phyloP scores from a whole-genome alignment of 2,113 vertebrate species.

The Mesocricetus auratus region DNA sequence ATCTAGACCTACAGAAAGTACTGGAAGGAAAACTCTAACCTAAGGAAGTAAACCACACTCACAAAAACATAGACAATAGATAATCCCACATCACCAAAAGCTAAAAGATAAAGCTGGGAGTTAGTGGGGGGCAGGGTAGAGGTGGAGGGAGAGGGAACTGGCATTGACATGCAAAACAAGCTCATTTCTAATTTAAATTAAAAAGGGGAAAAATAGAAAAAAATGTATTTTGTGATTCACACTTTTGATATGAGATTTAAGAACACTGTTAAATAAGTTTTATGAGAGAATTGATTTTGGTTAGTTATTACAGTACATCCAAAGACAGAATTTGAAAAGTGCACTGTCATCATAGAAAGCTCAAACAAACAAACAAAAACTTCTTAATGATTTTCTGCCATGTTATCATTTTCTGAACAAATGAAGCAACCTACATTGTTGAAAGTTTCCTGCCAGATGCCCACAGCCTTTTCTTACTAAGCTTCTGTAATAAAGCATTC shows the following conservation, averaged over 20 bases:
- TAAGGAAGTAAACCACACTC: no score
- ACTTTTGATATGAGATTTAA: constrained; percentile 7
- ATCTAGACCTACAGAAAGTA: no score
- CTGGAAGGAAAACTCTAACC: no score
- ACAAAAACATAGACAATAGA: no score
- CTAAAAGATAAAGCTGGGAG: no score
- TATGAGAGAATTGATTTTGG: background rate
- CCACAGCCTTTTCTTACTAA: constrained; percentile 49
- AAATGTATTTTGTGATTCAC: background rate
- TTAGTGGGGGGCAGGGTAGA: no score
- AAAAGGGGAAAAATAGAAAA: no score
- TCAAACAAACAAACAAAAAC: constrained; percentile 57
- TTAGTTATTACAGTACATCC: constrained; percentile 8
- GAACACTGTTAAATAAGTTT: background rate
- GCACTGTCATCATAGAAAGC: constrained; percentile 65
- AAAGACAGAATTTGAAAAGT: constrained; percentile 74
- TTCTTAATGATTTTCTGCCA: constrained; percentile 72
- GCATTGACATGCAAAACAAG: no score
- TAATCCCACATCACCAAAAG: no score
- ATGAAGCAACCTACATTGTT: constrained; percentile 57
- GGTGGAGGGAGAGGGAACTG: no score
- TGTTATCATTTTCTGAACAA: constrained; percentile 73
- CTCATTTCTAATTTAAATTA: no score
- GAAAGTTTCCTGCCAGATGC: constrained; percentile 55
- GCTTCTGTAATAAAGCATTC: constrained; percentile 34